Base-by-base conservation (phyloP, 92 coral and sea anemone genomes). In the Epizoanthus rinbou region DNA sequence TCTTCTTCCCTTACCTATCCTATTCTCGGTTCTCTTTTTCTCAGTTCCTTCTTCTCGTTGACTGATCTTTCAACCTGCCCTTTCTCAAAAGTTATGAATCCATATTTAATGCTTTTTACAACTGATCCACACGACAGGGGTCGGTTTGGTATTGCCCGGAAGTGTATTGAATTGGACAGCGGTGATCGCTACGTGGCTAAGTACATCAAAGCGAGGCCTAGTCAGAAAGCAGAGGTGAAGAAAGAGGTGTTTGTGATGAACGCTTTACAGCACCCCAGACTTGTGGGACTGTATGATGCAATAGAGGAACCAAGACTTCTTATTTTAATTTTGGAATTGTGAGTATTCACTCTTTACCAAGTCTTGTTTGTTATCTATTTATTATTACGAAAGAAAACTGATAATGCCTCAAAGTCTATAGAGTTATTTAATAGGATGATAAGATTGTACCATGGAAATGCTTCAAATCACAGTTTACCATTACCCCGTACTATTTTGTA, bases 191-290 rank as follows among this genome's bases (percentile, higher is more conserved):
- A 91, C 73, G 96, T 93, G 65, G 95, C 97, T 33, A 95, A 95
- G 69, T 86, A 88, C 68, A 90, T 95, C 83, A 95, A 93, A 91
- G 85, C 97, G 43, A 87, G 98, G 28, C 93, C 95, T 7, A 95
- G 96, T 64, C 98, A 95, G 80, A 94, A 91, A 60, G 90, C 92
- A 16, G 98, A 93, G 65, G 90, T 91, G 80, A 90, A 88, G 43
- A 94, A 90, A 15, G 98, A 95, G 79, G 91, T 95, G 47, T 93
- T 84, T 70, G 93, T 90, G 52, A 91, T 95, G 94, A 95, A 95
- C 24, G 86, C 70, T 6, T 81, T 95, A 35, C 95, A 90, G 65
- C 98, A 95, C 79, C 93, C 94, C 3, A 89, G 91, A 57, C 81
- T 90, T 23, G 88, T 93, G 31, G 89, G 98, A 43, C 89, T 95